Evolutionary conservation across 2,888 invertebrate genomes (phyloP), one percentile per base, ranked within the genome.

Genomic region (Coelopa pilipes): DNA sequence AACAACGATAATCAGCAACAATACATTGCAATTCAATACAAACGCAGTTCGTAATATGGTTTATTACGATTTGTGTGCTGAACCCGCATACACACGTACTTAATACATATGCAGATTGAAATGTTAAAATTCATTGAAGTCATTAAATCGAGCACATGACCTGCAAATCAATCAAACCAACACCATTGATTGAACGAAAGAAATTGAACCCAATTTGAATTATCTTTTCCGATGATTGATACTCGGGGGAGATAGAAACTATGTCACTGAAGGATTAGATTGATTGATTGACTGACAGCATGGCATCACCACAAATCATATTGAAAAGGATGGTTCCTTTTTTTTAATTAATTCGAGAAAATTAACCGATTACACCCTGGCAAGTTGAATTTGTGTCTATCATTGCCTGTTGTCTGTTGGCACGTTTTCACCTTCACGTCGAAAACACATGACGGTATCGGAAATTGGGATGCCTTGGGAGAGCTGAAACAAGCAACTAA

Each of bases 91-190:
- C 53, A n/a, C 53, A 24, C 34, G 7, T 34, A 45, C 46, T 45
- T 65, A 34, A 34, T 34, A 34, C 19, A 62, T 66, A 66, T 66
- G 21, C 66, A 49, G 50, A 66, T 45, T 21, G 24, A 49, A 49
- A 66, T 66, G 66, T 50, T 66, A 50, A 66, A 66, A 50, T 49
- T 50, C 24, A 66, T 66, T 66, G 50, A 19, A 19, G 50, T 66
- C 66, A 66, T 66, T 49, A 66, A 66, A 66, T 66, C 50, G 50
- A 66, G 66, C 66, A 66, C 66, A 66, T 49, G 66, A 50, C 50
- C 66, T 66, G 66, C 19, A 66, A 50, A 19, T 50, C 19, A 66
- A 66, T 66, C n/a, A 66, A 66, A 66, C 3, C 17, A 66, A 49
- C 3, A 19, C 7, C 49, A 66, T 66, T 66, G 66, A 66, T 66